These are phyloP conservation scores for Melinaea marsaeus DNA, from an alignment of 2,888 invertebrate genomes.

Conservation along the genomic window DNA sequence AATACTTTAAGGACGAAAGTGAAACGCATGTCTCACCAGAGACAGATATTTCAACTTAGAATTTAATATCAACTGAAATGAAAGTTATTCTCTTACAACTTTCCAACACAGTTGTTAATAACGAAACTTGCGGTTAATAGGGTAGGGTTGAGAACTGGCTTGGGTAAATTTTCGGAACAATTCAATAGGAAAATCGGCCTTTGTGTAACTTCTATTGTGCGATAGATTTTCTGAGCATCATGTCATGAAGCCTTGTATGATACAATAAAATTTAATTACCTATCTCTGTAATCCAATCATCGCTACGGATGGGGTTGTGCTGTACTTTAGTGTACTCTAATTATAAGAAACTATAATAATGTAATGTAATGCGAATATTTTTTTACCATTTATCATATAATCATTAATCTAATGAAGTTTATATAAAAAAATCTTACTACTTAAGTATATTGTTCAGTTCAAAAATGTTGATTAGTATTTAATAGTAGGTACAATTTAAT, in stretches of 20 bases:
- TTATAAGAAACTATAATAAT: too few species aligned
- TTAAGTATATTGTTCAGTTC: neutral
- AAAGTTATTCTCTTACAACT: slow-evolving; percentile 73
- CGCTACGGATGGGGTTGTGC: neutral
- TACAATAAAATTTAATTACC: slow-evolving; percentile 24
- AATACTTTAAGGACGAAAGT: neutral
- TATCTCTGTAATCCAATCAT: slow-evolving; percentile 13
- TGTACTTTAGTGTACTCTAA: neutral
- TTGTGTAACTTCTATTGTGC: slow-evolving; percentile 64
- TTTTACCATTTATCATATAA: too few species aligned
- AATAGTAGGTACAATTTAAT: neutral
- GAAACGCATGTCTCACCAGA: slow-evolving; percentile 7
- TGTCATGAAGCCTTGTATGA: slow-evolving; percentile 28
- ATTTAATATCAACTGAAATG: slow-evolving; percentile 73
- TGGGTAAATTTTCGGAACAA: slow-evolving; percentile 62
- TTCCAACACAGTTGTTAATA: slow-evolving; percentile 72
- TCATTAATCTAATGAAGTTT: too few species aligned
- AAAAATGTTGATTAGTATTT: neutral
- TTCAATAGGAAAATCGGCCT: slow-evolving; percentile 72
- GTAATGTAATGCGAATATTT: too few species aligned
- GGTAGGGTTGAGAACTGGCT: slow-evolving; percentile 37
- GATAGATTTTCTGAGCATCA: slow-evolving; percentile 49
- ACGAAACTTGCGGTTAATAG: slow-evolving; percentile 74
- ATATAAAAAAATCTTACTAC: neutral
- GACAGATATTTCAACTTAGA: slow-evolving; percentile 48